Percentiles rank a stretch among this genome's conserved stretches.
Evolutionary conservation across 2,888 invertebrate genomes (phyloP).

Genomic region (Caenorhabditis angaria): DNA sequence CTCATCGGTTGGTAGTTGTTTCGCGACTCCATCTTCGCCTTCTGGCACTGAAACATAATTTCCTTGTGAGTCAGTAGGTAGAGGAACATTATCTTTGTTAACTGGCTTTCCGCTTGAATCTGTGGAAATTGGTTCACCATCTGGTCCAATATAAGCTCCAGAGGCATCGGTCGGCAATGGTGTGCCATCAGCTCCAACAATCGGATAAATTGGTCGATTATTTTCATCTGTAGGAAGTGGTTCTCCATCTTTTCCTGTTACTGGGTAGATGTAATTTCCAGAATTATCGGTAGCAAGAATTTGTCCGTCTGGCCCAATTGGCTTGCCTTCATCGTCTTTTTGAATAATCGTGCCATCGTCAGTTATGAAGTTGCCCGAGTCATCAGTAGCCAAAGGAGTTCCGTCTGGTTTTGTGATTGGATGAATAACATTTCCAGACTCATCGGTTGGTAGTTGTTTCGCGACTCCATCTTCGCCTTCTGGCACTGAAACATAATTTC

Average conservation of each 20-base stretch:
- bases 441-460: slow-evolving; percentile 28
- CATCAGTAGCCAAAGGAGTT: slow-evolving; percentile 10
- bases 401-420: slow-evolving; percentile 33
- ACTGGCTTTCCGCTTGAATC: slow-evolving; percentile 10
- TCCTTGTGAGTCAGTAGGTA: slow-evolving; percentile 13
- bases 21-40: background rate
- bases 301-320: slow-evolving; percentile 18
- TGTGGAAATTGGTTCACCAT: slow-evolving; percentile 2
- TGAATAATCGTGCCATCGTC: slow-evolving; percentile 11
- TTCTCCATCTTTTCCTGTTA: slow-evolving; percentile 20
- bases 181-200: slow-evolving; percentile 13
- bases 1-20: slow-evolving; percentile 9
- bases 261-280: slow-evolving; percentile 16
- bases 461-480: background rate
- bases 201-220: slow-evolving; percentile 11
- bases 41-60: slow-evolving; percentile 9
- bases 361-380: slow-evolving; percentile 3
- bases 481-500: slow-evolving; percentile 25
- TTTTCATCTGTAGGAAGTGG: slow-evolving; percentile 22
- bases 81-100: slow-evolving; percentile 3
- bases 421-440: slow-evolving; percentile 31
- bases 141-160: slow-evolving; percentile 7
- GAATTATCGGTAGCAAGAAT: slow-evolving; percentile 17
- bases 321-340: slow-evolving; percentile 14
- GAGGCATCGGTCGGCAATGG: slow-evolving; percentile 30